Conservation (phyloP, 2,797 vertebrate genomes). For the Chromis chromis region DNA sequence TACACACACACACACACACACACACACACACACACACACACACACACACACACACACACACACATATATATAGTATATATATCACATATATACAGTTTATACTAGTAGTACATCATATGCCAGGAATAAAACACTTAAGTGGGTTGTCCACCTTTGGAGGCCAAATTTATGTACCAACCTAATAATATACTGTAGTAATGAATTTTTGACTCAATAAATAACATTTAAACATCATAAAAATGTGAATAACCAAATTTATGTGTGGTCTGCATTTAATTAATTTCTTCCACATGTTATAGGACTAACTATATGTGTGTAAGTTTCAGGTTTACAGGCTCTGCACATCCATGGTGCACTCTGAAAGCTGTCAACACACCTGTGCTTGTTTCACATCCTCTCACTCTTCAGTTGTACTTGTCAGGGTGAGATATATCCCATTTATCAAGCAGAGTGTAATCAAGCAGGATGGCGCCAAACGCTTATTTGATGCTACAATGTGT, state of each 20-base stretch:
- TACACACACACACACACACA: not conserved
- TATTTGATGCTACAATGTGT: not conserved
- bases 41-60: not conserved
- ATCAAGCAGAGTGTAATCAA: not conserved
- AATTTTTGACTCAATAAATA: not conserved
- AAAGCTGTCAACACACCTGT: not conserved
- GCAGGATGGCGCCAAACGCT: too few species aligned
- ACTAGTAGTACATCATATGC: not conserved
- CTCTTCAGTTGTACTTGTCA: not conserved
- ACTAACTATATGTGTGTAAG: not conserved
- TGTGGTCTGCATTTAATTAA: not conserved
- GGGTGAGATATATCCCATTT: not conserved
- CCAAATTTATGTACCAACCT: not conserved
- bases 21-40: not conserved
- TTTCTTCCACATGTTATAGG: not conserved
- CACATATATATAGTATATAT: too few species aligned
- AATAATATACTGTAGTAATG: not conserved
- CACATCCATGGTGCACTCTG: not conserved
- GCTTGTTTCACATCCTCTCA: not conserved
- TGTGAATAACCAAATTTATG: not conserved
- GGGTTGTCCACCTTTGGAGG: not conserved
- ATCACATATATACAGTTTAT: not conserved
- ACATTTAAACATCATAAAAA: conserved; percentile 3
- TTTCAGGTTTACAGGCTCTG: not conserved
- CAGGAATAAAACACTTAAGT: not conserved